Conservation (phyloP, 2,797 vertebrate genomes). For the Alca torda region DNA sequence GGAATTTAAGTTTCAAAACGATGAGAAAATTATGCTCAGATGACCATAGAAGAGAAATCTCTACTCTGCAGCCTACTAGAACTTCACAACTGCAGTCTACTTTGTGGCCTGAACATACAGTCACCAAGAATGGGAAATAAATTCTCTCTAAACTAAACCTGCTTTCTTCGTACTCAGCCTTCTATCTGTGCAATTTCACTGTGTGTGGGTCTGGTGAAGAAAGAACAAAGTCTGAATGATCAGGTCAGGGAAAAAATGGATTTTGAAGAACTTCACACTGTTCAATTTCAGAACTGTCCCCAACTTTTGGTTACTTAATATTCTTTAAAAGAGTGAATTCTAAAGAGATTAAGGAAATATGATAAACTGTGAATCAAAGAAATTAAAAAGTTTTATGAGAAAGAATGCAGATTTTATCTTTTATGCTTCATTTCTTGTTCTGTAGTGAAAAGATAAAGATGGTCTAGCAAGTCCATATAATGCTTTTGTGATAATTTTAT, state of each 20-base stretch:
- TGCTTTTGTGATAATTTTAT: background rate
- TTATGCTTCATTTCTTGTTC: background rate
- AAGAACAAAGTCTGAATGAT: background rate
- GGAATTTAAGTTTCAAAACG: background rate
- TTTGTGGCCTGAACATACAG: background rate
- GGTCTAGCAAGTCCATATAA: background rate
- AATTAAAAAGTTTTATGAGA: background rate
- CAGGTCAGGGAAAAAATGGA: accelerated
- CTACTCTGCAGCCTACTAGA: background rate
- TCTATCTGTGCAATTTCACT: background rate
- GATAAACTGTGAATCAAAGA: background rate
- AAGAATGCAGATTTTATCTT: background rate
- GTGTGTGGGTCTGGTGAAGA: background rate
- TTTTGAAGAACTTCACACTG: background rate
- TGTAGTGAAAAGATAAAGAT: background rate
- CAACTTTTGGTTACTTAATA: background rate
- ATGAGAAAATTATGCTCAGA: background rate
- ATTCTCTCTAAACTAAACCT: background rate
- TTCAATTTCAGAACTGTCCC: background rate
- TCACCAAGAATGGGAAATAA: background rate
- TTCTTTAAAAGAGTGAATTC: background rate
- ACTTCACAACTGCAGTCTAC: background rate
- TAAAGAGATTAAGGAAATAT: background rate
- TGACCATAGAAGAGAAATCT: background rate
- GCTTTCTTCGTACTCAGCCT: background rate